Percentiles rank a stretch among this genome's conserved stretches.
phyloP scores from a whole-genome alignment of 2,797 vertebrate species.

The Sebastes dallii region DNA sequence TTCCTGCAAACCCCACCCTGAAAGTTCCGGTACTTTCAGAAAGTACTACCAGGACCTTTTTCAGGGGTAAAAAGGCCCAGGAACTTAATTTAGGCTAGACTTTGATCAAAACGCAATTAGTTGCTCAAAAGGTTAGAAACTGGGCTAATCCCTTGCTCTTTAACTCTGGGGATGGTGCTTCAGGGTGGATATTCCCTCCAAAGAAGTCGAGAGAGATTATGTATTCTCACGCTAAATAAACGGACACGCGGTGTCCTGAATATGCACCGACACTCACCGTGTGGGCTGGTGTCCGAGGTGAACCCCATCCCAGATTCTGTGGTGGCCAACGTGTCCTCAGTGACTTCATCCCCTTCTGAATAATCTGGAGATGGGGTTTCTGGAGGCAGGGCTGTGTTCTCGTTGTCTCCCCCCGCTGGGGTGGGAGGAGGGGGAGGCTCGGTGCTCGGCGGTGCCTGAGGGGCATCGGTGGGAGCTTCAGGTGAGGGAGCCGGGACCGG shows the following conservation, averaged over 20 bases:
- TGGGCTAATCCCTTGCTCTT: no score
- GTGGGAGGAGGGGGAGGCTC: background rate
- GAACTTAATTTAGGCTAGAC: no score
- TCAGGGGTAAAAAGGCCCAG: no score
- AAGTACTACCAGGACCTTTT: no score
- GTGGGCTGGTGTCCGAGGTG: slow-evolving; percentile 35
- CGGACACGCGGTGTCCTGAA: background rate
- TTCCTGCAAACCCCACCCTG: no score
- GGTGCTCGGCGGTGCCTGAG: slow-evolving; percentile 4
- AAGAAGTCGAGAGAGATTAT: background rate
- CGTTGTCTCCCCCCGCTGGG: background rate
- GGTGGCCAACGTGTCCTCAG: background rate
- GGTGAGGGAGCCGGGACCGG: slow-evolving; percentile 15
- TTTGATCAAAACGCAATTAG: no score
- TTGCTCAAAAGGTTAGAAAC: no score
- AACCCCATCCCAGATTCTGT: slow-evolving; percentile 13
- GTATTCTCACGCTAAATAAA: background rate
- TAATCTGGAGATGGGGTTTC: slow-evolving; percentile 4
- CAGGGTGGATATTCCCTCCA: background rate
- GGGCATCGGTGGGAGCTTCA: slow-evolving; percentile 23
- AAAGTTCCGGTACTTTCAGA: no score
- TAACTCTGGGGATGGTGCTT: background rate
- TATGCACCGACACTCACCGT: slow-evolving; percentile 50
- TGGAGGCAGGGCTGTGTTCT: background rate
- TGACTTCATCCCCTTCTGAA: accelerated